Conservation (phyloP, 2,888 invertebrate genomes). For the Phragmatobia fuliginosa region DNA sequence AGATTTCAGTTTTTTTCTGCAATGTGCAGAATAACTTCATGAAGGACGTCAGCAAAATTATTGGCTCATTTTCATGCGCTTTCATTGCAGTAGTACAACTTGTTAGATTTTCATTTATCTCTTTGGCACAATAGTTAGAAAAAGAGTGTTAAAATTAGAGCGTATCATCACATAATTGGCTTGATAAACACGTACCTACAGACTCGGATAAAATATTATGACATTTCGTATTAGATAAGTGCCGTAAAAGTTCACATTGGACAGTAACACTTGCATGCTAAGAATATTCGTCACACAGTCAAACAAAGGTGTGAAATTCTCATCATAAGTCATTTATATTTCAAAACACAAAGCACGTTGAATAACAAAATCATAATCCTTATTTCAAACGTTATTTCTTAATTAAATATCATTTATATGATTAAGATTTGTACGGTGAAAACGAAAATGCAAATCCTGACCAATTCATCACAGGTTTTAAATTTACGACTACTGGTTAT, state of each 20-base stretch:
- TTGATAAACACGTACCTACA: conserved; percentile 3
- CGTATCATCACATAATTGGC: not conserved
- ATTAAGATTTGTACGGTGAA: not conserved
- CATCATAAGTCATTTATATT: conserved; percentile 10
- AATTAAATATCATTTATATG: not conserved
- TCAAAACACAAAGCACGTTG: conserved; percentile 9
- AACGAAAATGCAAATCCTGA: not conserved
- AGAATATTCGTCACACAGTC: conserved; percentile 8
- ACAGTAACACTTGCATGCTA: conserved; percentile 5
- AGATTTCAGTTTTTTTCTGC: not conserved
- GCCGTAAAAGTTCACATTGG: not conserved
- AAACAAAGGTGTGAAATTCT: conserved; percentile 27
- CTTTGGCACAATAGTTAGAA: not conserved
- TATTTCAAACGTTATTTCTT: conserved; percentile 5
- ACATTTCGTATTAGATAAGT: not conserved
- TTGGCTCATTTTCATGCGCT: not conserved
- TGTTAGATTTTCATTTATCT: not conserved
- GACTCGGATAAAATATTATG: not conserved
- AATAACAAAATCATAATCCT: conserved; percentile 7
- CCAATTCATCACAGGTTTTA: not conserved
- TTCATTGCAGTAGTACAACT: not conserved
- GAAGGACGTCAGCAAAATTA: not conserved
- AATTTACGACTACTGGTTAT: not conserved
- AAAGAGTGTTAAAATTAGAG: not conserved
- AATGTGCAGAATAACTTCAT: not conserved